A percentile compares a stretch with the other conserved stretches of the same genome.
Conservation (phyloP, 2,797 vertebrate species). For the Peromyscus eremicus region DNA sequence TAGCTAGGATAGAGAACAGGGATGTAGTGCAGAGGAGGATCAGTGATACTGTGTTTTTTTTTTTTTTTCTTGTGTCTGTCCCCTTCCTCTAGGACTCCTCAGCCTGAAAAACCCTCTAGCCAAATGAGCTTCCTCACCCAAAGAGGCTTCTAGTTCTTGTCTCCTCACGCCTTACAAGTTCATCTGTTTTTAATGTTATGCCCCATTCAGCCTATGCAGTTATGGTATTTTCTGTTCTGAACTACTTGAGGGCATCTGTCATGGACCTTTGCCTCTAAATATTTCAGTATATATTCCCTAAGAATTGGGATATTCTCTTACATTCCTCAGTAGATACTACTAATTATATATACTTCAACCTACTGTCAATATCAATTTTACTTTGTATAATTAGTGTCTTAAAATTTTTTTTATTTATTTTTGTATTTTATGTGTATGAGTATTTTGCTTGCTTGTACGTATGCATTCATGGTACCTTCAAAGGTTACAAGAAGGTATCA, state of each 20-base stretch:
- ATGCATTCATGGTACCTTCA: too few relatives aligned
- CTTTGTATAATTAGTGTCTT: neutral
- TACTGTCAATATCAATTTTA: neutral
- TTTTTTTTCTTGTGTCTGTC: neutral
- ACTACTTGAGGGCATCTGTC: neutral
- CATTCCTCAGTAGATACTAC: neutral
- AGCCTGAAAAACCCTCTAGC: too few relatives aligned
- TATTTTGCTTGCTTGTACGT: too few relatives aligned
- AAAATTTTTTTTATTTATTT: neutral
- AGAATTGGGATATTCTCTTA: neutral
- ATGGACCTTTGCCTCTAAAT: neutral
- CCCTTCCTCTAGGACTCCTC: neutral
- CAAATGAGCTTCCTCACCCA: too few relatives aligned
- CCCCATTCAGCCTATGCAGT: neutral
- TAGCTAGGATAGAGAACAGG: neutral
- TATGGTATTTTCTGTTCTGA: neutral
- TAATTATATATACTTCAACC: neutral
- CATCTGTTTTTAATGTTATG: neutral
- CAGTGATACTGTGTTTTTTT: neutral
- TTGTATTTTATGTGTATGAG: too few relatives aligned
- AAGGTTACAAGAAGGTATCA: too few relatives aligned
- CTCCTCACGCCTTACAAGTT: neutral
- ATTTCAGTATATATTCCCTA: neutral
- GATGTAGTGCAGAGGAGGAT: neutral
- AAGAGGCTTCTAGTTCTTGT: too few relatives aligned